Evolutionary conservation across 2,113 vertebrate genomes (phyloP), one percentile per base, ranked within the genome.

Genomic region (Lontra canadensis): DNA sequence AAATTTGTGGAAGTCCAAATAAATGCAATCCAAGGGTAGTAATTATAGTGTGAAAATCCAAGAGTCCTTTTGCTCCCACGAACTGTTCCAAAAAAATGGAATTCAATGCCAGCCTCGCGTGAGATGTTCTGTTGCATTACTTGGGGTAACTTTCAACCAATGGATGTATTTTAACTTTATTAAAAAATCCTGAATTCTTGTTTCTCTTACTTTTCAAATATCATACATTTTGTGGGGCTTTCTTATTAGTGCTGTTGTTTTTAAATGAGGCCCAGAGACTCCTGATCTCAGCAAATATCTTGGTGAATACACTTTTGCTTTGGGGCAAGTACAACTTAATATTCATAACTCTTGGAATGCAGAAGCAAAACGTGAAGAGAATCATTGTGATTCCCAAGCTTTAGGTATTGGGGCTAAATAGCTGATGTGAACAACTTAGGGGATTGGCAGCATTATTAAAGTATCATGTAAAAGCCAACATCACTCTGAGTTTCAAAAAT

Each of bases 261-360:
- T 98, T 98, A 98, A 98, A 99, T 98, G 98, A 98, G 97, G 91
- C 98, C 97, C 97, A 98, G 98, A 98, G 98, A 99, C 67, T 99
- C 98, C 98, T 99, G 98, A 99, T 98, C 98, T 99, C 98, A 99
- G 98, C 99, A 99, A 99, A 98, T 99, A 99, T 98, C 98, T 98
- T 98, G 95, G 97, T 96, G 98, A 98, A 98, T 98, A 99, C 97
- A 98, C 98, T 98, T 99, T 99, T 98, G 98, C 99, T 99, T 91
- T 99, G 98, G 98, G 98, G 99, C 98, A 98, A 98, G 97, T 98
- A 98, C 90, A 98, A 98, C 97, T 99, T 99, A 99, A 99, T 99
- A 99, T 99, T 99, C 98, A 99, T 99, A 98, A 98, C 98, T 98
- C 98, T 98, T 98, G 95, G 98, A 98, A 98, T 98, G 96, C 97